Conservation (phyloP, 1,140 invertebrate genomes). For the Leptinotarsa defecta region DNA sequence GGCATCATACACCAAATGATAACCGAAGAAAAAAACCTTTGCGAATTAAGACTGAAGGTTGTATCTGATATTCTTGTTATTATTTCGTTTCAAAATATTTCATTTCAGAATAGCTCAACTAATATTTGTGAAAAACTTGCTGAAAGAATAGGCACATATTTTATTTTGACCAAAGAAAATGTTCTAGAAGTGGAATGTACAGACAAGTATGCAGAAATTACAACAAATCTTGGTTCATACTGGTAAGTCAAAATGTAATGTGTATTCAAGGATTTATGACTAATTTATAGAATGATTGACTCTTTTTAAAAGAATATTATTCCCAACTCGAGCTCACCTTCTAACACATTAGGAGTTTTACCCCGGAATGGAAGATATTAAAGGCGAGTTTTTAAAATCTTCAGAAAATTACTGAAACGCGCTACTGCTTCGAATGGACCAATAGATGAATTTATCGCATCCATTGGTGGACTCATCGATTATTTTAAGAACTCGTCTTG, state of each 20-base stretch:
- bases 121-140: constrained; percentile 27
- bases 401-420: too few relatives aligned
- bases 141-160: not conserved
- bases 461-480: too few relatives aligned
- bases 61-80: not conserved
- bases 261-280: not conserved
- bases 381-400: too few relatives aligned
- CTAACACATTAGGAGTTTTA: too few relatives aligned
- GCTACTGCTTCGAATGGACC: too few relatives aligned
- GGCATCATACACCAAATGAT: constrained; percentile 24
- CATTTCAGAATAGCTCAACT: not conserved
- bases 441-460: too few relatives aligned
- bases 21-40: constrained; percentile 4
- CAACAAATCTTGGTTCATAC: not conserved
- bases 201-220: constrained; percentile 5
- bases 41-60: constrained; percentile 11
- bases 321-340: too few relatives aligned
- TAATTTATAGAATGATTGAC: too few relatives aligned
- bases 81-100: not conserved
- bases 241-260: not conserved
- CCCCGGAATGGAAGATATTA: too few relatives aligned
- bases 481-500: too few relatives aligned
- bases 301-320: too few relatives aligned
- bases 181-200: constrained; percentile 16
- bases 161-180: constrained; percentile 12